A percentile compares a stretch with the other conserved stretches of the same genome.
These are phyloP conservation scores for Ceryle rudis DNA, from an alignment of 2,797 vertebrate species.

Conservation along the genomic window DNA sequence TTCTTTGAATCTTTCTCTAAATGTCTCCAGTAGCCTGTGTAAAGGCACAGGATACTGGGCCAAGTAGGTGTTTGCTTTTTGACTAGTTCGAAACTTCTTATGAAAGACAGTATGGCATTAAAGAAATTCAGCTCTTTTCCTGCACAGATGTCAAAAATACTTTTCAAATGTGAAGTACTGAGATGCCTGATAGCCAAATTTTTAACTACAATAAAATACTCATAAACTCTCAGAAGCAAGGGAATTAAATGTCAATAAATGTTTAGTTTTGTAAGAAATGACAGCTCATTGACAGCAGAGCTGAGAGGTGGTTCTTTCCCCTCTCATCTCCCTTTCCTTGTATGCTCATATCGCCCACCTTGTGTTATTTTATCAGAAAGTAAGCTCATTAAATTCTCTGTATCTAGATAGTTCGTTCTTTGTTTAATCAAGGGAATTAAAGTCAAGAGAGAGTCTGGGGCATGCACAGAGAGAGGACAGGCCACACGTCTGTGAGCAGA, in stretches of 20 bases:
- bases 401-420: background rate
- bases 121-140: background rate
- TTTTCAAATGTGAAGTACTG: background rate
- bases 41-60: background rate
- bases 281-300: background rate
- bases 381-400: background rate
- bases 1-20: background rate
- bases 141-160: background rate
- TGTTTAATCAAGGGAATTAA: background rate
- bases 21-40: background rate
- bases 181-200: background rate
- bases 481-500: background rate
- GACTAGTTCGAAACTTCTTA: background rate
- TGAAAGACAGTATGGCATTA: background rate
- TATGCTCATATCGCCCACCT: background rate
- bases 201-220: background rate
- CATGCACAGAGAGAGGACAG: background rate
- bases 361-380: background rate
- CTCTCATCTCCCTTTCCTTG: background rate
- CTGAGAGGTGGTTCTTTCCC: background rate
- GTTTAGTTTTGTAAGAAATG: background rate
- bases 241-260: background rate
- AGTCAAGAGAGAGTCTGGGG: background rate
- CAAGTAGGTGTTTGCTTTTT: background rate
- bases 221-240: background rate